Conservation (phyloP, 2,797 vertebrate species). For the Psittacula echo region DNA sequence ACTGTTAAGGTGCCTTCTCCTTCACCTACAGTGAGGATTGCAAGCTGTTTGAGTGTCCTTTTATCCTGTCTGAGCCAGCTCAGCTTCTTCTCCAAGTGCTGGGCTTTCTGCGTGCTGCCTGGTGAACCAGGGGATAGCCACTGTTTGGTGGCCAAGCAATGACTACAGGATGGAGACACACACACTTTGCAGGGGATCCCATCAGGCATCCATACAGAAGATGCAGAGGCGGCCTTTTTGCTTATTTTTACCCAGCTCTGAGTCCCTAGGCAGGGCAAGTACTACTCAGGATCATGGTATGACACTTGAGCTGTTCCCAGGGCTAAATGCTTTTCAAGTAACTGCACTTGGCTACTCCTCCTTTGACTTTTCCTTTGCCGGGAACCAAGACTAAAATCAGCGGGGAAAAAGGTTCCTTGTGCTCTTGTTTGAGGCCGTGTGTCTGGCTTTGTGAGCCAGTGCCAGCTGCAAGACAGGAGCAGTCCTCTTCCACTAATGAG, state of each 20-base stretch:
- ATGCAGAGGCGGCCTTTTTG: neutral
- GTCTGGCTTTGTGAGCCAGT: neutral
- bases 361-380: neutral
- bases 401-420: neutral
- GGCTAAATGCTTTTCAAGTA: neutral
- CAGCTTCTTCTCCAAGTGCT: neutral
- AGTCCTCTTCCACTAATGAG: slow-evolving; percentile 3
- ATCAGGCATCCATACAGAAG: neutral
- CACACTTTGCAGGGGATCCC: neutral
- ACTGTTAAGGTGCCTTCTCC: neutral
- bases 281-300: fast-evolving
- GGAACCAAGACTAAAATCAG: neutral
- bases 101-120: neutral
- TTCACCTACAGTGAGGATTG: neutral
- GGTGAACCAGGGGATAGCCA: neutral
- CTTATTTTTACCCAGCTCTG: neutral
- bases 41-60: neutral
- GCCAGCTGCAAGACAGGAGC: slow-evolving; percentile 3
- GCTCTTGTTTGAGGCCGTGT: neutral
- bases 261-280: neutral
- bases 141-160: fast-evolving
- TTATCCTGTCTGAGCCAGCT: neutral
- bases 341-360: neutral
- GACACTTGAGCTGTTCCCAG: neutral
- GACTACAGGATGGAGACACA: neutral